Conservation (phyloP, 1,140 invertebrate species). For the Ostrea edulis region DNA sequence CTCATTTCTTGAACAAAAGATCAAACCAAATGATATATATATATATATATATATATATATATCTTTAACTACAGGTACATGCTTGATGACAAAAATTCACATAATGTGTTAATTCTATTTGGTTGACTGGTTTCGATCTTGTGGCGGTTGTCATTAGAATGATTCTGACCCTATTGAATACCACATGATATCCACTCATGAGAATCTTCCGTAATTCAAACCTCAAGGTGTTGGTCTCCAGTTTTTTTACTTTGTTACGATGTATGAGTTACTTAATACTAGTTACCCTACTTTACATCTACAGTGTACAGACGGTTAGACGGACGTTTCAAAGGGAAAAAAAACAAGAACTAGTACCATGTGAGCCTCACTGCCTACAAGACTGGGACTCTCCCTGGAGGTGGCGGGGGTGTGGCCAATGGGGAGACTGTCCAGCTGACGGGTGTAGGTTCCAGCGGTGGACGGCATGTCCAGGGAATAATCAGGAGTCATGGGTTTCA, state of each 20-base stretch:
- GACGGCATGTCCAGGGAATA: conserved; percentile 61
- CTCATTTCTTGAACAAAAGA: neutral
- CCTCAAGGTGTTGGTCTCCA: no score
- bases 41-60: neutral
- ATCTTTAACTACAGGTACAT: neutral
- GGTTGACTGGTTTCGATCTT: no score
- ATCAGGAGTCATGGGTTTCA: conserved; percentile 66
- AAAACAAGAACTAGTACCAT: conserved; percentile 56
- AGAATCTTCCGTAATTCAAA: no score
- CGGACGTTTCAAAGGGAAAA: neutral
- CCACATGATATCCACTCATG: no score
- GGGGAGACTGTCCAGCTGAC: conserved; percentile 42
- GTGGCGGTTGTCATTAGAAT: no score
- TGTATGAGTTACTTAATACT: no score
- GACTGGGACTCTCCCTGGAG: conserved; percentile 60
- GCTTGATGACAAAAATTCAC: neutral
- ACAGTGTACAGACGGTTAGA: no score
- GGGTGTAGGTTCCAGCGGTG: conserved; percentile 33
- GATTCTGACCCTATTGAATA: no score
- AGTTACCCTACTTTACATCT: neutral
- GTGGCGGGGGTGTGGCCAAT: conserved; percentile 53
- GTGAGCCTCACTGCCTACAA: conserved; percentile 65
- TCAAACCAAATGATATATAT: neutral
- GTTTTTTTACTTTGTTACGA: no score
- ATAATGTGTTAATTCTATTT: no score